Evolutionary conservation across 2,113 vertebrate species (phyloP).

Genomic region (Sceloporus tristichus): DNA sequence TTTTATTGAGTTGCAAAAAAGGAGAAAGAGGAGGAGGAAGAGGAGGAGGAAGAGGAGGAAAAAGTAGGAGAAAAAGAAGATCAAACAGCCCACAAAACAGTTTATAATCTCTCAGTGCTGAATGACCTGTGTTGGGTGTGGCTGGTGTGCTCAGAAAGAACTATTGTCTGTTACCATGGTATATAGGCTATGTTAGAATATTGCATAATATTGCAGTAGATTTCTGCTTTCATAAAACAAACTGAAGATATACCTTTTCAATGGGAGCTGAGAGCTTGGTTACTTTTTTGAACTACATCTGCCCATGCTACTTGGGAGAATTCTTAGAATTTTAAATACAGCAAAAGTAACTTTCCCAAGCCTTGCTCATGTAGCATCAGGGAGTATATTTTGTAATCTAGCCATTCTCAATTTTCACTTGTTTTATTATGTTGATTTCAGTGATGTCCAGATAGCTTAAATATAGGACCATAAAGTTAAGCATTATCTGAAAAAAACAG

Average conservation of each 20-base stretch:
- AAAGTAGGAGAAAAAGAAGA: neutral
- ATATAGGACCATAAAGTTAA: neutral
- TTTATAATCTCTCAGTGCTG: neutral
- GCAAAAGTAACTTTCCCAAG: too few species aligned
- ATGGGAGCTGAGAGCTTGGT: too few species aligned
- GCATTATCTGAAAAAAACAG: neutral
- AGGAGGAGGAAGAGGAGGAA: neutral
- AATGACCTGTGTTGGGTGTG: neutral
- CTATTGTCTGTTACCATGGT: too few species aligned
- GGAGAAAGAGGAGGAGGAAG: neutral
- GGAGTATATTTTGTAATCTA: neutral
- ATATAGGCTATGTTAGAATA: too few species aligned
- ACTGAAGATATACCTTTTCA: neutral
- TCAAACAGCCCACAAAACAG: neutral
- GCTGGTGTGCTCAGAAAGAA: neutral
- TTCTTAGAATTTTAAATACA: too few species aligned
- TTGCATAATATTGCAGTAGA: neutral
- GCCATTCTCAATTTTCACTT: neutral
- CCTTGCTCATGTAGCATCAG: neutral
- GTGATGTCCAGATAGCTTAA: slow-evolving; percentile 3
- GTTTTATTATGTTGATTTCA: neutral
- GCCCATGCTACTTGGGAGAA: too few species aligned
- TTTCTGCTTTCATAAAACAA: neutral
- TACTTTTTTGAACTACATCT: too few species aligned
- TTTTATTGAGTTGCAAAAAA: neutral